A percentile compares a stretch with the other conserved stretches of the same genome.
Conservation (phyloP, 2,113 vertebrate genomes). For the Indicator indicator region DNA sequence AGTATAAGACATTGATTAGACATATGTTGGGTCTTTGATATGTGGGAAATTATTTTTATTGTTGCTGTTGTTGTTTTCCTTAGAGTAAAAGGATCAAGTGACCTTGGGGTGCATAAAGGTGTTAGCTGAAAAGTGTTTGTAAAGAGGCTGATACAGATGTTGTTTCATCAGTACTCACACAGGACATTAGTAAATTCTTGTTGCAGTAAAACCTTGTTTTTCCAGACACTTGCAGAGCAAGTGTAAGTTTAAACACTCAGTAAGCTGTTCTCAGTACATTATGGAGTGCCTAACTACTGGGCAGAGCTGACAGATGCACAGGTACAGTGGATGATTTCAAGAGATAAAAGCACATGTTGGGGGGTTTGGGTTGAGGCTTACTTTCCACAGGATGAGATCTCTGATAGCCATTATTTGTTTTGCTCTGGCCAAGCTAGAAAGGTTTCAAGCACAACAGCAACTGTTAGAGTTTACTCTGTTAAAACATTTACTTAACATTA, state of each 20-base stretch:
- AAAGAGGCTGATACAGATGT: background rate
- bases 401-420: conserved; percentile 25
- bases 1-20: background rate
- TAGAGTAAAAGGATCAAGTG: background rate
- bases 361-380: conserved; percentile 24
- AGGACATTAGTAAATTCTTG: background rate
- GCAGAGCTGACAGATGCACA: background rate
- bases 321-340: background rate
- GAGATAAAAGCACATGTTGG: conserved; percentile 26
- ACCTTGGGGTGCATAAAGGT: background rate
- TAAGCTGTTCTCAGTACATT: background rate
- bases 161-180: background rate
- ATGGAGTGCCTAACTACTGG: background rate
- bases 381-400: conserved; percentile 60
- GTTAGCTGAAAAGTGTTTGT: background rate
- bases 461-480: background rate
- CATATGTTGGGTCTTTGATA: background rate
- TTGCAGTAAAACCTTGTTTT: background rate
- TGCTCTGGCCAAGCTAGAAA: conserved; percentile 11
- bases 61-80: background rate
- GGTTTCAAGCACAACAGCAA: background rate
- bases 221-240: background rate
- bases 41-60: background rate
- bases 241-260: background rate
- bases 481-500: background rate